Percentiles rank a stretch among this genome's conserved stretches.
These are phyloP conservation scores for Ophion slaviceki DNA, from an alignment of 2,888 invertebrate genomes.

Conservation along the genomic window DNA sequence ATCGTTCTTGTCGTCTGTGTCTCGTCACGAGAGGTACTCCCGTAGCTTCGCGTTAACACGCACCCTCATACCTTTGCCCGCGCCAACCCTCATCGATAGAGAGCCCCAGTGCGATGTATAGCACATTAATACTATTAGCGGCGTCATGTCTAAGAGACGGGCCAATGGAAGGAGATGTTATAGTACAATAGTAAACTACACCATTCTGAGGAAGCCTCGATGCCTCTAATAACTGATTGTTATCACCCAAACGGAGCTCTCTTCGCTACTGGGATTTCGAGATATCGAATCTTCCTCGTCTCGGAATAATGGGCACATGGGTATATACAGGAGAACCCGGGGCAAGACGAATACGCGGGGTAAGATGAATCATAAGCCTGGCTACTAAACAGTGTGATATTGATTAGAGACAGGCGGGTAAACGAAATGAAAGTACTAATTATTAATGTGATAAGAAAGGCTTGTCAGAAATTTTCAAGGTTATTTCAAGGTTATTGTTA, in stretches of 20 bases:
- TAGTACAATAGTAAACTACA: conserved; percentile 35
- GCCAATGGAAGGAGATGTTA: conserved; percentile 21
- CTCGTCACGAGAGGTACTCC: conserved; percentile 41
- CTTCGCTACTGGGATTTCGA: conserved; percentile 32
- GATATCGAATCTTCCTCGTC: conserved; percentile 38
- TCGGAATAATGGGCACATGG: no score
- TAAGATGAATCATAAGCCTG: no score
- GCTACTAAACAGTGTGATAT: no score
- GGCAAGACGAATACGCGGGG: no score
- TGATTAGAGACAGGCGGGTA: no score
- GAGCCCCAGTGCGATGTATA: not conserved
- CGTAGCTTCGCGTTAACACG: conserved; percentile 48
- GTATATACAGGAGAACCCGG: no score
- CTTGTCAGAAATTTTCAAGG: no score
- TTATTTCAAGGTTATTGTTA: no score
- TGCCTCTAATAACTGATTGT: conserved; percentile 55
- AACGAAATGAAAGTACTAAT: no score
- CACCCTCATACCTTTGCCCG: conserved; percentile 12
- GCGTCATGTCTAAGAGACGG: conserved; percentile 1
- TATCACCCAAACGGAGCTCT: conserved; percentile 36
- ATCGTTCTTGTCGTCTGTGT: conserved; percentile 44
- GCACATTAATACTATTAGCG: conserved; percentile 30
- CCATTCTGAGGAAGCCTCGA: conserved; percentile 33
- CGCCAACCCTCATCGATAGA: not conserved
- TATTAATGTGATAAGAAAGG: no score